These are phyloP conservation scores for Tuta absoluta DNA, from an alignment of 2,888 invertebrate genomes.

Conservation along the genomic window DNA sequence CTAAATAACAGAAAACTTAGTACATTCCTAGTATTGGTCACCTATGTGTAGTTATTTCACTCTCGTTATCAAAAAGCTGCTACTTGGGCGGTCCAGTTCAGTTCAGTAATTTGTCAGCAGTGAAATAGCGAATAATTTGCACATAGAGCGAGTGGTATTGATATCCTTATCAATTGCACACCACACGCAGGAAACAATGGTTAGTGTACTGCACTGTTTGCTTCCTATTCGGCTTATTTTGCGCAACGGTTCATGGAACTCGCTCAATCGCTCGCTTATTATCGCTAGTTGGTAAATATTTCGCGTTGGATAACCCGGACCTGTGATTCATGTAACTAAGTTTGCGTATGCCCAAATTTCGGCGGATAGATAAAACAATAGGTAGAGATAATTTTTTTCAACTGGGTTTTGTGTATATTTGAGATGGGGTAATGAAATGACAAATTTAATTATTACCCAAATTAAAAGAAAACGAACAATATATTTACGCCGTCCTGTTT, in stretches of 20 bases:
- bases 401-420: neutral
- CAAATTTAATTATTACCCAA: neutral
- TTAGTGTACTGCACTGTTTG: constrained; percentile 32
- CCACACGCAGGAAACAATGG: constrained; percentile 46
- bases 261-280: constrained; percentile 36
- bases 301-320: constrained; percentile 24
- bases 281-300: constrained; percentile 29
- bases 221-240: constrained; percentile 36
- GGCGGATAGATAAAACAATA: constrained; percentile 2
- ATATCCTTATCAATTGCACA: constrained; percentile 32
- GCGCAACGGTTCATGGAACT: constrained; percentile 47
- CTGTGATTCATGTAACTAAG: neutral
- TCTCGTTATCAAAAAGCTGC: no score
- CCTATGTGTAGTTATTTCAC: no score
- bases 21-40: no score
- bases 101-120: neutral
- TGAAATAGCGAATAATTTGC: constrained; percentile 14
- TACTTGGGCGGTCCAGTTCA: no score
- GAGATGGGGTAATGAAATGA: neutral
- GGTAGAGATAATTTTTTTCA: neutral
- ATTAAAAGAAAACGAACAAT: no score
- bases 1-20: no score
- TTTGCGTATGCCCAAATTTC: neutral
- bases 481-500: no score
- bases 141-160: neutral